Base-by-base conservation (phyloP, 1,140 invertebrate genomes). In the Linepithema humile region DNA sequence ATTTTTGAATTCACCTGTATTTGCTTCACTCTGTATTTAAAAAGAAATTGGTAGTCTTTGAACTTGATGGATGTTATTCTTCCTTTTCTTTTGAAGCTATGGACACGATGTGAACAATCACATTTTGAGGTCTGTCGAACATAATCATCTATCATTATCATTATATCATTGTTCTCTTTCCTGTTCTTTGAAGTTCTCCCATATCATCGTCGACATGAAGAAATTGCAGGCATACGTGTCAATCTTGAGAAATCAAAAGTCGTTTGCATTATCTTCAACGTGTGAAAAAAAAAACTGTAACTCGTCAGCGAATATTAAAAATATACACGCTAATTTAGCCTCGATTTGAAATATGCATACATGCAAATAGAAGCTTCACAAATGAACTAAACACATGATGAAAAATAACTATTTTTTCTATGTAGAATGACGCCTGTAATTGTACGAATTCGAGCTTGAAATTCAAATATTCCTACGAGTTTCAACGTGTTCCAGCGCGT, bases 131-230 rank as follows among this genome's bases (percentile, higher is more conserved):
- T 20, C 53, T 38, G 82, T 60, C 74, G 53, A 84, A 77, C 67
- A 15, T 70, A 40, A 84, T 60, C 82, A 23, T 29, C 62, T 69
- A n/a, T n/a, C n/a, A n/a, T n/a, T n/a, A n/a, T n/a, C n/a, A n/a
- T n/a, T n/a, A n/a, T n/a, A n/a, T 83, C 40, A 82, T 87, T 72
- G 38, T 43, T 70, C 40, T n/a, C 45, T 3, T 20, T 26, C 40
- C n/a, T 23, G 4, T 32, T 17, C 15, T 62, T 1, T 12, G 6
- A 23, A 20, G 17, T 3, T 29, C 32, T 48, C 17, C 20, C 35
- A 32, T 70, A n/a, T n/a, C n/a, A n/a, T 7, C 26, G 12, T 32
- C 38, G 55, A 53, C 64, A 53, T 75, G 59, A 53, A 38, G 65
- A 86, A 84, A 84, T 80, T 84, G 64, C 70, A 2, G 60, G 45